phyloP scores from a whole-genome alignment of 1,140 invertebrate species.

The Aphaenogaster floridana region DNA sequence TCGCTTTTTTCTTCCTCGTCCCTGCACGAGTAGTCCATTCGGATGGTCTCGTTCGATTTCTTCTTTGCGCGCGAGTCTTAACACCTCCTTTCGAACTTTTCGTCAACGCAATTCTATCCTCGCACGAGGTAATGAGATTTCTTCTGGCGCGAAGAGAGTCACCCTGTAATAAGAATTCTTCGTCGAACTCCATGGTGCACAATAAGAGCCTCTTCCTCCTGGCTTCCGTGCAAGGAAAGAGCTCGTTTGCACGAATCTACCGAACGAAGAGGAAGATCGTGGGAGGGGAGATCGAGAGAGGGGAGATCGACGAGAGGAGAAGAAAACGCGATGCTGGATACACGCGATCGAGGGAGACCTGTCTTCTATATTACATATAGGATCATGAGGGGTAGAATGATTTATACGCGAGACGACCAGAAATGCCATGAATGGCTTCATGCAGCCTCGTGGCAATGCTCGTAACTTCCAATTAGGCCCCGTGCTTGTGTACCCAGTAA shows the following conservation, averaged over 20 bases:
- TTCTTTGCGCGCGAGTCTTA: conserved; percentile 72
- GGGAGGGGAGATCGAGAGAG: background rate
- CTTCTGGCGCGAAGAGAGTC: conserved; percentile 70
- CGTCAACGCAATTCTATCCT: conserved; percentile 76
- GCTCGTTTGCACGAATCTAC: conserved; percentile 11
- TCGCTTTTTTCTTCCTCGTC: conserved; percentile 60
- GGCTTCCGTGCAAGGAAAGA: conserved; percentile 18
- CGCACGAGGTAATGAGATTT: conserved; percentile 79
- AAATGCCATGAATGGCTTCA: conserved; percentile 70
- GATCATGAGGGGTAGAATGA: conserved; percentile 56
- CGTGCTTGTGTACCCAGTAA: conserved; percentile 57
- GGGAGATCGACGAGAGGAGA: background rate
- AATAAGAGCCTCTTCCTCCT: conserved; percentile 71
- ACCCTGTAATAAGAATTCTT: conserved; percentile 80
- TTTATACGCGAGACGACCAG: conserved; percentile 72
- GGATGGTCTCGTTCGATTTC: conserved; percentile 75
- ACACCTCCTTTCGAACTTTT: conserved; percentile 75
- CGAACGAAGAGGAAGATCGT: conserved; percentile 20
- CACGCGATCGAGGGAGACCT: conserved; percentile 63
- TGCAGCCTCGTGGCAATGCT: conserved; percentile 65
- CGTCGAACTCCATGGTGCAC: conserved; percentile 69
- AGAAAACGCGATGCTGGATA: conserved; percentile 32
- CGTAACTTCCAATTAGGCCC: conserved; percentile 73
- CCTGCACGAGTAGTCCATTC: conserved; percentile 49
- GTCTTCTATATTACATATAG: conserved; percentile 63